These are phyloP conservation scores for Hoplostethus mediterraneus DNA, from an alignment of 2,797 vertebrate genomes.

Conservation along the genomic window DNA sequence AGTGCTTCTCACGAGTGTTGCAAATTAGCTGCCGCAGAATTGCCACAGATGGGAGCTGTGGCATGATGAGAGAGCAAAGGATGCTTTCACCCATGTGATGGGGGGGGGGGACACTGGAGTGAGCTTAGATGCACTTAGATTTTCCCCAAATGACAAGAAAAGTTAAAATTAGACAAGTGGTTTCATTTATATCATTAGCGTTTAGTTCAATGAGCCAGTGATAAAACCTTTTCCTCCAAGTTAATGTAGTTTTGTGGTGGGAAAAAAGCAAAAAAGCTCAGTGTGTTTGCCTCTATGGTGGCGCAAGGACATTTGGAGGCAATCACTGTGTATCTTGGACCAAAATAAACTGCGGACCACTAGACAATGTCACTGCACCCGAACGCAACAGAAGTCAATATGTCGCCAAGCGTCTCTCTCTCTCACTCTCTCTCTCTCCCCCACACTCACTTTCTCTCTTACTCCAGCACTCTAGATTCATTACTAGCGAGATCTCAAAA, in stretches of 20 bases:
- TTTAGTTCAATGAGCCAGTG: not conserved
- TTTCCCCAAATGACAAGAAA: slow-evolving; percentile 12
- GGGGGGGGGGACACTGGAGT: slow-evolving; percentile 12
- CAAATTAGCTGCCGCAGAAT: not conserved
- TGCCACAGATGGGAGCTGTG: slow-evolving; percentile 7
- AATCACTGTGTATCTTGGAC: slow-evolving; percentile 21
- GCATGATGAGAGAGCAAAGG: slow-evolving; percentile 9
- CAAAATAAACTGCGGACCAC: slow-evolving; percentile 40
- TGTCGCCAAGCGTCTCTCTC: slow-evolving; percentile 11
- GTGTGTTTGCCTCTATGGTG: slow-evolving; percentile 9
- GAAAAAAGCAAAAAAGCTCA: slow-evolving; percentile 1
- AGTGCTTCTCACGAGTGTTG: not conserved
- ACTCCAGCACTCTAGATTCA: slow-evolving; percentile 69
- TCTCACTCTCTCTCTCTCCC: slow-evolving; percentile 23
- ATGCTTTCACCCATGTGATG: slow-evolving; percentile 14
- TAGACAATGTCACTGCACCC: slow-evolving; percentile 27
- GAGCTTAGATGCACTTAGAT: slow-evolving; percentile 8
- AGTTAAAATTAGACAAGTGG: slow-evolving; percentile 27
- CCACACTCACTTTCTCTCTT: slow-evolving; percentile 47
- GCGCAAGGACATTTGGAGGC: slow-evolving; percentile 14
- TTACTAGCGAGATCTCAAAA: slow-evolving; percentile 73
- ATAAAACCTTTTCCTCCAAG: not conserved
- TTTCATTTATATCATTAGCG: slow-evolving; percentile 11
- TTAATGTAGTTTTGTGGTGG: not conserved
- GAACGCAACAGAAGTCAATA: slow-evolving; percentile 27